A percentile compares a stretch with the other conserved stretches of the same genome.
Conservation (phyloP, 2,797 vertebrate genomes). For the Picus viridis region DNA sequence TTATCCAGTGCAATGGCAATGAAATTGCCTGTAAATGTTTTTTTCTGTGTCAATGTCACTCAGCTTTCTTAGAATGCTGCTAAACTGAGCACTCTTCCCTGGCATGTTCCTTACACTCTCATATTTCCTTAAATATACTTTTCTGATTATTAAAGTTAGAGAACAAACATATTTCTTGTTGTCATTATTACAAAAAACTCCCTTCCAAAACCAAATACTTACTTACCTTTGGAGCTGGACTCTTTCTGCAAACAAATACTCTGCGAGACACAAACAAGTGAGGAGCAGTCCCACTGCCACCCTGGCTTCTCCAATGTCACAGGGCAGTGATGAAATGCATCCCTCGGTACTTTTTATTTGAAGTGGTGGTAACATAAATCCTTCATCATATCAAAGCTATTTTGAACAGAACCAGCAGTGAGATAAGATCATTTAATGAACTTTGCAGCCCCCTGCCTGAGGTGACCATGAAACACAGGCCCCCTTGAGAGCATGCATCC, state of each 20-base stretch:
- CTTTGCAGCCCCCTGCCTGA: conserved; percentile 77
- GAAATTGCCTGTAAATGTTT: conserved; percentile 39
- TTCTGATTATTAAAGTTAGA: conserved; percentile 8
- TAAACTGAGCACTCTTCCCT: conserved; percentile 55
- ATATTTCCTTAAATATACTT: conserved; percentile 21
- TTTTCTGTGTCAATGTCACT: conserved; percentile 43
- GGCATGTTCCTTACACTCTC: conserved; percentile 36
- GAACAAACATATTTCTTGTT: neutral
- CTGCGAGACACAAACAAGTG: conserved; percentile 35
- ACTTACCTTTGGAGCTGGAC: conserved; percentile 73
- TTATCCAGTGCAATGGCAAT: neutral
- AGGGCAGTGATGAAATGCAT: conserved; percentile 66
- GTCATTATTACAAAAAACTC: neutral
- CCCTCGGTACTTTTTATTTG: conserved; percentile 78
- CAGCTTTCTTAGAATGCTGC: conserved; percentile 58
- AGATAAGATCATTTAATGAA: conserved; percentile 80
- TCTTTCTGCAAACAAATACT: conserved; percentile 57
- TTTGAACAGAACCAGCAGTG: conserved; percentile 74
- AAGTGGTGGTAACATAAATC: conserved; percentile 76
- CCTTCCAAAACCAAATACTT: neutral
- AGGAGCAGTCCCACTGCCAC: conserved; percentile 29
- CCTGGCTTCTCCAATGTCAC: conserved; percentile 52
- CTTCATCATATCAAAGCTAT: conserved; percentile 76
- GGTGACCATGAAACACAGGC: conserved; percentile 75
- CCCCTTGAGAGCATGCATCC: conserved; percentile 32